Evolutionary conservation across 2,113 vertebrate genomes (phyloP).

Genomic region (Hippocampus abdominalis): DNA sequence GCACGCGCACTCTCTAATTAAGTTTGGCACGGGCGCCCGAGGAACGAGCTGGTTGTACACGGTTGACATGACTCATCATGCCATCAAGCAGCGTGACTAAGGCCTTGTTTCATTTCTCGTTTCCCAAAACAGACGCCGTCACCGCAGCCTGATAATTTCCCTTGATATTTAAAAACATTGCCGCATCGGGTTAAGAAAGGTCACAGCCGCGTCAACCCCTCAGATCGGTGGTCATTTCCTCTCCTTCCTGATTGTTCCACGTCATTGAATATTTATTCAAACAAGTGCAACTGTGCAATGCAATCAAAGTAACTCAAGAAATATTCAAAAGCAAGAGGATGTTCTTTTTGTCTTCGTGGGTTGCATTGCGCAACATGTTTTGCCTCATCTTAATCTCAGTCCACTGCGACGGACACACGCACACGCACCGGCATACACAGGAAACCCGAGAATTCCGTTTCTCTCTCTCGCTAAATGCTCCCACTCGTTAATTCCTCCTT

Average conservation of each 20-base stretch:
- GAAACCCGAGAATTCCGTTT: not conserved
- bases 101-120: conserved; percentile 35
- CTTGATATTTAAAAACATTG: not conserved
- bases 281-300: not conserved
- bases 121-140: not conserved
- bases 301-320: not conserved
- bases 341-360: not conserved
- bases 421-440: not conserved
- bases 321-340: not conserved
- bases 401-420: not conserved
- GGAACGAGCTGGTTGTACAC: conserved; percentile 1
- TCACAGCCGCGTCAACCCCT: not conserved
- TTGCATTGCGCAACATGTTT: not conserved
- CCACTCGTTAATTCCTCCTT: not conserved
- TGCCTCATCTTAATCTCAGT: not conserved
- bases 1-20: not conserved
- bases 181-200: not conserved
- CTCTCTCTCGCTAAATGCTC: not conserved
- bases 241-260: conserved; percentile 3
- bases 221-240: conserved; percentile 6
- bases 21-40: not conserved
- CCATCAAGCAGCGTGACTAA: not conserved
- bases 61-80: conserved; percentile 16
- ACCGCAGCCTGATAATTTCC: not conserved
- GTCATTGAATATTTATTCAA: not conserved